phyloP scores from a whole-genome alignment of 2,797 vertebrate genomes.

The Malacoraja senta region DNA sequence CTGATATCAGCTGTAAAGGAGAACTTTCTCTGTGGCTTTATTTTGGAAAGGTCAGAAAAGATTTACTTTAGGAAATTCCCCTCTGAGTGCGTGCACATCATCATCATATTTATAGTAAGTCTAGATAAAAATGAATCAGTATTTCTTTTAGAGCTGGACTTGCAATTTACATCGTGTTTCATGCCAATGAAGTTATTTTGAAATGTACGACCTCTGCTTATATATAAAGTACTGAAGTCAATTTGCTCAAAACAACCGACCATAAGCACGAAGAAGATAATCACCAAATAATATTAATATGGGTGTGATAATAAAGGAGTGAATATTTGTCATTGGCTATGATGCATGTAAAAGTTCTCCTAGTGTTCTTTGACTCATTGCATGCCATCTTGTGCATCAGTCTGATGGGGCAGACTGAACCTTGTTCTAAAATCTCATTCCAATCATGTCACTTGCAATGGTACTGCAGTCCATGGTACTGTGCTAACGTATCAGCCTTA shows the following conservation, averaged over 20 bases:
- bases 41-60: not conserved
- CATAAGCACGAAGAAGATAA: not conserved
- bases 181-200: no score
- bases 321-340: not conserved
- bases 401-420: not conserved
- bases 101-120: not conserved
- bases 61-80: not conserved
- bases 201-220: not conserved
- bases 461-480: not conserved
- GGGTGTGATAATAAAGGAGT: not conserved
- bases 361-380: not conserved
- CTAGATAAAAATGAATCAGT: not conserved
- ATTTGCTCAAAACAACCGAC: not conserved
- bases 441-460: not conserved
- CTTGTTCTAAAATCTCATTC: not conserved
- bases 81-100: not conserved
- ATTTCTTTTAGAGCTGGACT: not conserved
- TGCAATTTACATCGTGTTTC: not conserved
- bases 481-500: no score
- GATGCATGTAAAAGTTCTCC: not conserved
- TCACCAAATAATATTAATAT: no score
- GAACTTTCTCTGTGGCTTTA: not conserved
- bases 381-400: not conserved
- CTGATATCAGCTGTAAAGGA: not conserved
- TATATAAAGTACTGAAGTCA: not conserved